Conservation (phyloP, 2,113 vertebrate species). For the Notothenia coriiceps region DNA sequence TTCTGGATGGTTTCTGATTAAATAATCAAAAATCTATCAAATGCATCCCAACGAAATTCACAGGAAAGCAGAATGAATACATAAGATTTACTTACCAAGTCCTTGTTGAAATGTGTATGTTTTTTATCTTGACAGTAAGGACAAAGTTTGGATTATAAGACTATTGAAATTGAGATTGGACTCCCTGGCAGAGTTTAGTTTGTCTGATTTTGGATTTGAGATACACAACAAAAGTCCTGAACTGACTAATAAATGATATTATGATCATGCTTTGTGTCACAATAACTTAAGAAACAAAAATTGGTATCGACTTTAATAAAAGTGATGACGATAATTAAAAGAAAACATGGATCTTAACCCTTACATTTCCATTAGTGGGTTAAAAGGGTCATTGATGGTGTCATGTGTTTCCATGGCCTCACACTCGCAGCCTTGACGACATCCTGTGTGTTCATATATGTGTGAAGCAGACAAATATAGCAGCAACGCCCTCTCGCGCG, state of each 20-base stretch:
- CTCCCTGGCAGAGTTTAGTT: background rate
- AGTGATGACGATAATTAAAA: background rate
- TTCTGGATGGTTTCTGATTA: too few relatives aligned
- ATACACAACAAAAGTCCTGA: background rate
- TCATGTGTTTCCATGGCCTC: conserved; percentile 56
- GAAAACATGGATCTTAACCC: background rate
- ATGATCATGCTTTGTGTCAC: too few relatives aligned
- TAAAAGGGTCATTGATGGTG: conserved; percentile 19
- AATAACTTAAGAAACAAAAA: background rate
- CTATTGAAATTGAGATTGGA: too few relatives aligned
- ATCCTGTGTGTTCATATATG: conserved; percentile 30
- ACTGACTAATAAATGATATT: background rate
- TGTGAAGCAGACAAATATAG: conserved; percentile 67
- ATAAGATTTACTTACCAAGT: too few relatives aligned
- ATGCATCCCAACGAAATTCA: too few relatives aligned
- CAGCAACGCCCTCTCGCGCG: background rate
- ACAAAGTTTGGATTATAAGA: too few relatives aligned
- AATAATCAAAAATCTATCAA: too few relatives aligned
- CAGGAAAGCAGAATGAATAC: too few relatives aligned
- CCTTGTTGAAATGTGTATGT: too few relatives aligned
- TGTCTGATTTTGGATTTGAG: background rate
- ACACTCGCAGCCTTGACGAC: conserved; percentile 38
- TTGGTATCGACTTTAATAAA: background rate
- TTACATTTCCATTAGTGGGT: background rate
- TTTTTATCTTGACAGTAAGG: too few relatives aligned